phyloP scores from a whole-genome alignment of 2,797 vertebrate genomes.

The Otolemur crassicaudatus region DNA sequence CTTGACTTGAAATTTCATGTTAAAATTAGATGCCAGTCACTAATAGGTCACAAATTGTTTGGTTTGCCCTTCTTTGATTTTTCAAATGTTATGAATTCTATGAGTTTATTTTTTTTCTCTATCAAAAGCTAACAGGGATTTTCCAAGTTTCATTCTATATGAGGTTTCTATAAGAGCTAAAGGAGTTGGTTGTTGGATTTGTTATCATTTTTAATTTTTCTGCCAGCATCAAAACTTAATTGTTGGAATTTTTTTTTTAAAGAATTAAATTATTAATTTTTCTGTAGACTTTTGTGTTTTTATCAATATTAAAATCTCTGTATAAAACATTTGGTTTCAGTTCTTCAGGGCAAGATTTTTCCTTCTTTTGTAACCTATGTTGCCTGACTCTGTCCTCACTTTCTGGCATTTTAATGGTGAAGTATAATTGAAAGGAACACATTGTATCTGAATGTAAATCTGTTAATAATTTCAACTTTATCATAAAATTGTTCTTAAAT shows the following conservation, averaged over 20 bases:
- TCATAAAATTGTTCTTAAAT: neutral
- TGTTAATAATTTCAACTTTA: conserved; percentile 15
- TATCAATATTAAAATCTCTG: neutral
- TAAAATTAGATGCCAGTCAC: neutral
- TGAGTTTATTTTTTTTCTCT: neutral
- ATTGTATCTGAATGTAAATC: neutral
- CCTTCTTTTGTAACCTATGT: neutral
- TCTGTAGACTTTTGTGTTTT: neutral
- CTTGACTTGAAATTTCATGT: neutral
- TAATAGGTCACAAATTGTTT: neutral
- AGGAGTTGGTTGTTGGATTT: neutral
- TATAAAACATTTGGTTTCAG: conserved; percentile 10
- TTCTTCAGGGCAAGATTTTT: conserved; percentile 19
- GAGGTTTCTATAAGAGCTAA: neutral
- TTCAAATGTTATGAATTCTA: conserved; percentile 38
- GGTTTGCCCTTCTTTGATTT: conserved; percentile 10
- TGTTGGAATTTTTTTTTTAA: neutral
- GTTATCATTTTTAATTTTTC: conserved; percentile 4
- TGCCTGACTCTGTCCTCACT: neutral
- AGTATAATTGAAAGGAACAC: neutral
- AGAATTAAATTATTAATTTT: conserved; percentile 12
- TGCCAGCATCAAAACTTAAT: neutral
- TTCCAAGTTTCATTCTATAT: neutral
- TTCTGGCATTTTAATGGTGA: conserved; percentile 13
- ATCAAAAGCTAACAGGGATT: neutral